These are phyloP conservation scores for Brenthis ino DNA, from an alignment of 2,888 invertebrate genomes.

Conservation along the genomic window DNA sequence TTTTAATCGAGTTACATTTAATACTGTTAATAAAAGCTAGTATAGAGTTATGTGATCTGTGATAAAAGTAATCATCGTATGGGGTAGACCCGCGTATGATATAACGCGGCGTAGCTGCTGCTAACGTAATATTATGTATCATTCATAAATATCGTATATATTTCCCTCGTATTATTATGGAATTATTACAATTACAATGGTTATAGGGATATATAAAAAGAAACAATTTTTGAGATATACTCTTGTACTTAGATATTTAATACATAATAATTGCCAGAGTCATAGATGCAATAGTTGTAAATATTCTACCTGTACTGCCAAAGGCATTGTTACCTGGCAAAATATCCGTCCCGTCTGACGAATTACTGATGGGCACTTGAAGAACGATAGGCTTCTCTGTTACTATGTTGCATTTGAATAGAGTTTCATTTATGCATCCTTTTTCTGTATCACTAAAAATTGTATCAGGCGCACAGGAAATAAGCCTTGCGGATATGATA, in stretches of 20 bases:
- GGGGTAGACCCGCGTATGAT: too few relatives aligned
- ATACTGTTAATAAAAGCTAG: too few relatives aligned
- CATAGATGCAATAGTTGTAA: not conserved
- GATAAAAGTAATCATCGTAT: too few relatives aligned
- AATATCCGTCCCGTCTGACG: constrained; percentile 32
- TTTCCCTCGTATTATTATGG: too few relatives aligned
- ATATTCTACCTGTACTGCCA: not conserved
- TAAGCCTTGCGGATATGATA: constrained; percentile 57
- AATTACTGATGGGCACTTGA: constrained; percentile 33
- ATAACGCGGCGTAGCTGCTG: too few relatives aligned
- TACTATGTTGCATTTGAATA: constrained; percentile 47
- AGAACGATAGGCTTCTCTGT: constrained; percentile 37
- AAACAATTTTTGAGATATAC: constrained; percentile 4
- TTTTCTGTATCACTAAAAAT: constrained; percentile 50
- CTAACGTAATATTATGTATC: too few relatives aligned
- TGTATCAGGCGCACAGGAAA: constrained; percentile 54
- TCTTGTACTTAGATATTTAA: constrained; percentile 4
- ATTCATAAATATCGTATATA: too few relatives aligned
- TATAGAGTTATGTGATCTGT: too few relatives aligned
- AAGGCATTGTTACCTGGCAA: constrained; percentile 28
- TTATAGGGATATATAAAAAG: too few relatives aligned
- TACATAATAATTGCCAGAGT: constrained; percentile 5
- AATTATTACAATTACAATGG: too few relatives aligned
- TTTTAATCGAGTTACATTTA: too few relatives aligned
- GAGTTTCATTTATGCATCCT: constrained; percentile 53